Conservation (phyloP, 2,888 invertebrate genomes). For the Venustoraphidia nigricollis region DNA sequence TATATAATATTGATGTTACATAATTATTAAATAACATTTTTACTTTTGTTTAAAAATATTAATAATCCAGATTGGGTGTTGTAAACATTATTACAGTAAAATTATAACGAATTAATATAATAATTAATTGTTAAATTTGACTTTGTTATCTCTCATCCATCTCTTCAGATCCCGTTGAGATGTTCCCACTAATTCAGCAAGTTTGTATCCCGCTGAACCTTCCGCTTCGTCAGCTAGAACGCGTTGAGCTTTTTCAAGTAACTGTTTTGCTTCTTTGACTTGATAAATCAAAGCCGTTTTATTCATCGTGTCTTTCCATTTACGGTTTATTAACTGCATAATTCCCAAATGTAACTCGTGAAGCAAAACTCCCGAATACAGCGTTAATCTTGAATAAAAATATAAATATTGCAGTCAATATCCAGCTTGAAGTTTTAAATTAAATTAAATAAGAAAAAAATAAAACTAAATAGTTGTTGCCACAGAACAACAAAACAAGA, state of each 20-base stretch:
- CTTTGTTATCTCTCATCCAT: conserved; percentile 32
- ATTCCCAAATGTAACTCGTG: conserved; percentile 51
- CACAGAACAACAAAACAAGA: too few species aligned
- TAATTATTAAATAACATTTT: too few species aligned
- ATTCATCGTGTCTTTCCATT: conserved; percentile 19
- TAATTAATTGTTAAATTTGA: conserved; percentile 16
- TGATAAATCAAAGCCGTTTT: conserved; percentile 12
- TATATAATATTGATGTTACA: too few species aligned
- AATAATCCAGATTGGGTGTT: too few species aligned
- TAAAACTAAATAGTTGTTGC: not conserved
- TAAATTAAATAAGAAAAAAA: not conserved
- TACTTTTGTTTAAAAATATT: too few species aligned
- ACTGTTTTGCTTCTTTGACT: conserved; percentile 30
- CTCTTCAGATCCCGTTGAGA: conserved; percentile 33
- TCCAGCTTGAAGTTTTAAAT: not conserved
- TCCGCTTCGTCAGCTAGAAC: conserved; percentile 35
- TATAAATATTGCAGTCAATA: not conserved
- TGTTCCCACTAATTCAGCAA: conserved; percentile 29
- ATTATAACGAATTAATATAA: too few species aligned
- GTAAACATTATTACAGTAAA: too few species aligned
- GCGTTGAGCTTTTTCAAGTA: conserved; percentile 29
- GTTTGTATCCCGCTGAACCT: conserved; percentile 37
- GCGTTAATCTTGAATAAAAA: conserved; percentile 32
- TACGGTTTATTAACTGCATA: conserved; percentile 31
- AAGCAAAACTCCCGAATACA: conserved; percentile 64